Base-by-base conservation (phyloP, 2,888 invertebrate species). In the Tetramorium bicarinatum region DNA sequence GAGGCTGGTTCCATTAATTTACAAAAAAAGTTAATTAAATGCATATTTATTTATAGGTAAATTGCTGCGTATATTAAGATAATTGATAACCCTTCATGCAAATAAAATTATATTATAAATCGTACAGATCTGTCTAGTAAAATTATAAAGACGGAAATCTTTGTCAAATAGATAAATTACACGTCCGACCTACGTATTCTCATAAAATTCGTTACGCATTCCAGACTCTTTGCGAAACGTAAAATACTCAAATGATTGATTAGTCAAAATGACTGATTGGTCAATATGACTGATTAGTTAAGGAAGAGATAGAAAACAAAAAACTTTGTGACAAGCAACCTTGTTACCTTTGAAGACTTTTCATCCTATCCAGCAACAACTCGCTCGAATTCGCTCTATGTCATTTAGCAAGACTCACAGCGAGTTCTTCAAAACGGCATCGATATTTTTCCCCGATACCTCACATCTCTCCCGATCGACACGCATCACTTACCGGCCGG, bases 401-500 rank as follows among this genome's bases (percentile, higher is more conserved):
- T 25, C 18, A n/a, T 7, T 25, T 52, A 18, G 18, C 49, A 9
- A 11, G 49, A 18, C 49, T 38, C 9, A n/a, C 25, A 34, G 6
- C 66, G 13, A 38, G 25, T 52, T 49, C 56, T 38, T 18, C 44
- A 69, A 69, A 29, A 21, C 3, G 2, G 8, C 18, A 21, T 15
- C 29, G 25, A 15, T n/a, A n/a, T 8, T 47, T 21, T 25, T n/a
- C 13, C 11, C 29, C 34, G 15, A 47, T 49, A 52, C 13, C 61
- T 49, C 69, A 13, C 66, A 47, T 54, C 25, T 59, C 74, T n/a
- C 3, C 9, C 47, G 71, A 75, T 52, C 76, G 69, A 72, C 59
- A 56, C 29, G 66, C 72, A 80, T 59, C 82, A 77, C 96, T 95
- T 94, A 97, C 97, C 97, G 96, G 94, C 97, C 97, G 84, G 97